Evolutionary conservation across 2,113 vertebrate genomes (phyloP).

Genomic region (Mus pahari): DNA sequence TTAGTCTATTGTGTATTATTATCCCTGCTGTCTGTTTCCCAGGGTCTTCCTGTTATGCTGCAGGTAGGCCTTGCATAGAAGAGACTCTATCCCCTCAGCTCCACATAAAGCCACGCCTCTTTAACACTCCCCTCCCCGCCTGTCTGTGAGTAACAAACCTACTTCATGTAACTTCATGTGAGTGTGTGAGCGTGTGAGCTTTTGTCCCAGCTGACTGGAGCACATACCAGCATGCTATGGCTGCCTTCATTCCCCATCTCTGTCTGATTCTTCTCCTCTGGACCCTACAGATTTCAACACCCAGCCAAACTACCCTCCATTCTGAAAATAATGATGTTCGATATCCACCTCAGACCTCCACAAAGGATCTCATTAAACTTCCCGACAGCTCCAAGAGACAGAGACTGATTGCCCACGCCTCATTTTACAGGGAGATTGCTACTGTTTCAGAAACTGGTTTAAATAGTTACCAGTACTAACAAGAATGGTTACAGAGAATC

Average conservation of each 20-base stretch:
- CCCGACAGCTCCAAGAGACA: background rate
- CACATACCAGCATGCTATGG: background rate
- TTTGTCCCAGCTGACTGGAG: background rate
- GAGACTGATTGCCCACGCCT: background rate
- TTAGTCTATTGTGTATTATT: background rate
- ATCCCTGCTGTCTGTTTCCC: background rate
- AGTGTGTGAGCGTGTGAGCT: fast-evolving
- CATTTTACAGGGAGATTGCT: constrained; percentile 2
- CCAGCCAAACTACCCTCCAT: background rate
- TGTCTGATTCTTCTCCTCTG: background rate
- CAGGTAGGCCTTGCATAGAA: too few species aligned
- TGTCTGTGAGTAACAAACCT: background rate
- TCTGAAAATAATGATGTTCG: background rate
- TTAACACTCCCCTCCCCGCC: background rate
- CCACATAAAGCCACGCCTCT: background rate
- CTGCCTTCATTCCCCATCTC: background rate
- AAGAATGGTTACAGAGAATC: background rate
- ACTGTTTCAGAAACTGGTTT: background rate
- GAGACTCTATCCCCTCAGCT: background rate
- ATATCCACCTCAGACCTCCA: background rate
- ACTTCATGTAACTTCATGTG: too few species aligned
- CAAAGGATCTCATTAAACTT: background rate
- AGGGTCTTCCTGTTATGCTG: background rate
- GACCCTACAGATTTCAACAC: constrained; percentile 14
- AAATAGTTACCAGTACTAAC: background rate